Evolutionary conservation across 2,888 invertebrate species (phyloP).

Genomic region (Alitta virens): DNA sequence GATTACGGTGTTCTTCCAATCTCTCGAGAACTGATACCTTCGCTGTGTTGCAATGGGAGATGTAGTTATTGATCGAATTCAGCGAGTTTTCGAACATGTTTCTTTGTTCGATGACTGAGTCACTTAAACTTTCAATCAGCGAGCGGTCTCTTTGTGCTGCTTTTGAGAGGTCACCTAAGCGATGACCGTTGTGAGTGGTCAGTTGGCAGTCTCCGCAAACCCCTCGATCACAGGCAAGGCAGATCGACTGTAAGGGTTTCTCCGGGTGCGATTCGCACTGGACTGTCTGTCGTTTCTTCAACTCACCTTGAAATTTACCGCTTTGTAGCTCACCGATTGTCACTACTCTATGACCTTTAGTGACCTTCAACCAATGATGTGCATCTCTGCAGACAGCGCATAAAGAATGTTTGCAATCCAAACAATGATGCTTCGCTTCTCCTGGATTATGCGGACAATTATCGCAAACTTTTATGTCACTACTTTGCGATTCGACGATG

Average conservation of each 20-base stretch:
- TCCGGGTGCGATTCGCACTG: constrained; percentile 34
- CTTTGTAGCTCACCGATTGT: constrained; percentile 35
- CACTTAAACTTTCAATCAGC: constrained; percentile 3
- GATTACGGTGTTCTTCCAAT: constrained; percentile 7
- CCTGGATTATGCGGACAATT: constrained; percentile 28
- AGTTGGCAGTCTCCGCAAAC: constrained; percentile 33
- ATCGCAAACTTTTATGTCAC: constrained; percentile 27
- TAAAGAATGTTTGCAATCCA: constrained; percentile 47
- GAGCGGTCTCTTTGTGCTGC: constrained; percentile 11
- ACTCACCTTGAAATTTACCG: constrained; percentile 42
- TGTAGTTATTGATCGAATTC: neutral
- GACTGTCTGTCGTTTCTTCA: constrained; percentile 34
- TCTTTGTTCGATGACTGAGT: constrained; percentile 2
- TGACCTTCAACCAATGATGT: constrained; percentile 44
- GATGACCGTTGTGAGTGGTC: constrained; percentile 34
- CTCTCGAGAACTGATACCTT: constrained; percentile 2
- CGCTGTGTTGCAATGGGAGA: constrained; percentile 7
- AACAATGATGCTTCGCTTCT: constrained; percentile 32
- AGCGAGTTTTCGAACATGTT: constrained; percentile 4
- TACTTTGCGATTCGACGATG: constrained; percentile 26
- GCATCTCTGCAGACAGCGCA: constrained; percentile 42
- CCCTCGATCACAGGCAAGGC: constrained; percentile 23
- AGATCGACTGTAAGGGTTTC: constrained; percentile 31
- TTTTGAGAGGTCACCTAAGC: constrained; percentile 12
- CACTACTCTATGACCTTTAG: constrained; percentile 39